Evolutionary conservation across 2,888 invertebrate genomes (phyloP).

Genomic region (Brachypterus glaber): DNA sequence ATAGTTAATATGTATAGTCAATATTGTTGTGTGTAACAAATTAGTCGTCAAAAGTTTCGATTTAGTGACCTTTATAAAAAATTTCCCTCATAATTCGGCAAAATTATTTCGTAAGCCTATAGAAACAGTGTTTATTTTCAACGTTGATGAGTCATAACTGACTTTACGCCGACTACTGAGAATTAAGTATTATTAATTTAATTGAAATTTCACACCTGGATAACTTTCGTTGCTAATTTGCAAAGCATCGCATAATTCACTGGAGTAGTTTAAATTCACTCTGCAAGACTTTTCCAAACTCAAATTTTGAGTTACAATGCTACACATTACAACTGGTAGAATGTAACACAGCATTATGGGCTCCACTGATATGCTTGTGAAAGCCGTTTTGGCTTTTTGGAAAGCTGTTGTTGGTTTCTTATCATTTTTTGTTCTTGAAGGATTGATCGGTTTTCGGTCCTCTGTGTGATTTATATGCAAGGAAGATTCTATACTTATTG

Average conservation of each 20-base stretch:
- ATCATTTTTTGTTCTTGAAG: background rate
- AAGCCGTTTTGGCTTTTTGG: conserved; percentile 43
- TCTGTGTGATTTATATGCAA: background rate
- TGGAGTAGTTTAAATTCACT: conserved; percentile 61
- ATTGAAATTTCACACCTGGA: too few species aligned
- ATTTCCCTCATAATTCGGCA: too few species aligned
- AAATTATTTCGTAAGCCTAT: too few species aligned
- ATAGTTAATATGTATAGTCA: too few species aligned
- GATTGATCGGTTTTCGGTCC: too few species aligned
- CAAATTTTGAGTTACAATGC: conserved; percentile 68
- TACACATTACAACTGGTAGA: conserved; percentile 47
- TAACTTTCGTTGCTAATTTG: conserved; percentile 57
- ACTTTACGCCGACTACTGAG: too few species aligned
- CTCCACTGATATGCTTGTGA: conserved; percentile 58
- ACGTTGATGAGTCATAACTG: too few species aligned
- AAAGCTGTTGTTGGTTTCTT: background rate
- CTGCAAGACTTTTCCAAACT: conserved; percentile 76
- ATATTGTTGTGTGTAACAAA: too few species aligned
- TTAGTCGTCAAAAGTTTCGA: too few species aligned
- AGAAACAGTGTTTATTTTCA: too few species aligned
- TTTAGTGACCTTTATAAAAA: too few species aligned
- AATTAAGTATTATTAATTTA: too few species aligned
- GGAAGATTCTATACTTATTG: background rate
- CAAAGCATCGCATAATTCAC: conserved; percentile 62
- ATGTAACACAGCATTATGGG: conserved; percentile 61